These are phyloP conservation scores for Recurvirostra avosetta DNA, from an alignment of 2,113 vertebrate genomes.

Conservation along the genomic window DNA sequence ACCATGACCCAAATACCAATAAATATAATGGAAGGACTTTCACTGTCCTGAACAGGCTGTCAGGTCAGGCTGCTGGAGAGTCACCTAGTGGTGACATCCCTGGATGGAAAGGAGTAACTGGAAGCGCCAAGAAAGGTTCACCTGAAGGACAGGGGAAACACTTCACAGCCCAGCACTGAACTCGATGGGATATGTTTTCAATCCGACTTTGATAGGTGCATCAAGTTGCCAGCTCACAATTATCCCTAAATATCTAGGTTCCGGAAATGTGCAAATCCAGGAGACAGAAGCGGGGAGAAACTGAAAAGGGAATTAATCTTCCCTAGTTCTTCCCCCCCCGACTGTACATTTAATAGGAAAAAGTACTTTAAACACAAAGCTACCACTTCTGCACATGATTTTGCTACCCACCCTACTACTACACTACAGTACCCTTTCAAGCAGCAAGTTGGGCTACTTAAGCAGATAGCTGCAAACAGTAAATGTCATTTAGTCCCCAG, in stretches of 20 bases:
- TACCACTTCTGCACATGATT: not conserved
- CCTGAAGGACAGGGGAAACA: not conserved
- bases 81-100: not conserved
- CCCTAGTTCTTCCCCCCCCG: not conserved
- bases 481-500: not conserved
- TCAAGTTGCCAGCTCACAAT: not conserved
- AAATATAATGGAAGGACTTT: not conserved
- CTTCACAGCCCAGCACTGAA: not conserved
- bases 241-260: not conserved
- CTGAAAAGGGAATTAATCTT: not conserved
- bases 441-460: not conserved
- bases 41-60: not conserved
- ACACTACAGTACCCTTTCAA: not conserved
- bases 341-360: not conserved
- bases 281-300: not conserved
- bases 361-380: not conserved
- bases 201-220: fast-evolving
- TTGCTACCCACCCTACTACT: not conserved
- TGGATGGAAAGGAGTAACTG: not conserved
- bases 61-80: not conserved
- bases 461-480: not conserved
- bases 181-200: not conserved
- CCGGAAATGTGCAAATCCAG: not conserved
- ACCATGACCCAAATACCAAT: not conserved
- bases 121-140: not conserved